These are phyloP conservation scores for Clunio marinus DNA, from an alignment of 2,888 invertebrate genomes.

Conservation along the genomic window DNA sequence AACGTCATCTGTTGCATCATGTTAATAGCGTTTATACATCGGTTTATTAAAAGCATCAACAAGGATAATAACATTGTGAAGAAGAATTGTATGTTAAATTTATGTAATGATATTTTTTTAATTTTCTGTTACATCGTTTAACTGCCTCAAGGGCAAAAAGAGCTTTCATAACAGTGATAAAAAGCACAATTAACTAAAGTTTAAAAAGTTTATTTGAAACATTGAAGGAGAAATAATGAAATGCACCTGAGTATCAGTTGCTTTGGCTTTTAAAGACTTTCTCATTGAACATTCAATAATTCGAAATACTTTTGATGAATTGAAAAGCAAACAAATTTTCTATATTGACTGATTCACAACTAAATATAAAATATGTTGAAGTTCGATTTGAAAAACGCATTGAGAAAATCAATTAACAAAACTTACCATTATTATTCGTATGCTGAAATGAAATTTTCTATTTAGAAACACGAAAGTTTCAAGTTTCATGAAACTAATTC, in stretches of 20 bases:
- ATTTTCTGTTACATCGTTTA: background rate
- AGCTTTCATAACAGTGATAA: too few relatives aligned
- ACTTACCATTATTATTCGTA: too few relatives aligned
- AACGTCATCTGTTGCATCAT: background rate
- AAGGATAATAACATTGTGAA: conserved; percentile 3
- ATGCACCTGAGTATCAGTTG: background rate
- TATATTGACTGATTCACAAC: too few relatives aligned
- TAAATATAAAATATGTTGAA: too few relatives aligned
- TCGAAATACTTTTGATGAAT: too few relatives aligned
- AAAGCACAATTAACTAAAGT: too few relatives aligned
- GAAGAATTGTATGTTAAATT: background rate
- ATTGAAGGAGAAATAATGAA: background rate
- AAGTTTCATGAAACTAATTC: conserved; percentile 4
- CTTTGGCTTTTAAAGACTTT: background rate
- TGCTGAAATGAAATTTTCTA: too few relatives aligned
- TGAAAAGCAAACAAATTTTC: too few relatives aligned
- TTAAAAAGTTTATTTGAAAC: background rate
- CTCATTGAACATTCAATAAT: too few relatives aligned
- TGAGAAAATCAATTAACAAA: too few relatives aligned
- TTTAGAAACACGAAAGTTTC: too few relatives aligned
- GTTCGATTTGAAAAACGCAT: too few relatives aligned
- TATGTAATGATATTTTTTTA: background rate
- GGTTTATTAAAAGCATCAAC: conserved; percentile 6
- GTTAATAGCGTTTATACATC: background rate
- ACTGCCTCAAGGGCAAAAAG: background rate